These are phyloP conservation scores for Mercenaria mercenaria DNA, from an alignment of 1,140 invertebrate species.

Conservation along the genomic window DNA sequence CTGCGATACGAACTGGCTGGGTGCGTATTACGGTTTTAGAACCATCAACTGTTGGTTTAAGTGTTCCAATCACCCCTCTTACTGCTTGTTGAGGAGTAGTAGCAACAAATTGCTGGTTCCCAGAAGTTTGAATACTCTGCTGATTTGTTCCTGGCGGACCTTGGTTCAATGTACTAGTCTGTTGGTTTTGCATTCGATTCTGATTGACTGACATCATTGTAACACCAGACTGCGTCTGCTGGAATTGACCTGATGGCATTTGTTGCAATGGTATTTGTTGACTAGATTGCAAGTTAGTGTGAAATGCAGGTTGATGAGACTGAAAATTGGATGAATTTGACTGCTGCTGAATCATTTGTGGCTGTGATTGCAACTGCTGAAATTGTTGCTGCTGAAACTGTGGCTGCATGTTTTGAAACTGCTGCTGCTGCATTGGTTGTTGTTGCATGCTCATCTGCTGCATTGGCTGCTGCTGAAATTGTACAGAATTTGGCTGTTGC, in stretches of 20 bases:
- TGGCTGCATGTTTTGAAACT: not conserved
- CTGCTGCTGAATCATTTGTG: slow-evolving; percentile 17
- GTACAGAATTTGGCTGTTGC: not conserved
- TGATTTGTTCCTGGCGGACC: not conserved
- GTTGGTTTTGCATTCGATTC: not conserved
- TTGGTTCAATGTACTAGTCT: not conserved
- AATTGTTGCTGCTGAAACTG: slow-evolving; percentile 49
- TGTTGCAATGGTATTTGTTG: not conserved
- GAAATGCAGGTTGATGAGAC: not conserved
- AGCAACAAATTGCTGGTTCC: not conserved
- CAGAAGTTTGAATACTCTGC: not conserved
- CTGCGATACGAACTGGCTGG: not conserved
- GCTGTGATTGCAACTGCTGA: slow-evolving; percentile 23
- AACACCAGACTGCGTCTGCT: slow-evolving; percentile 30
- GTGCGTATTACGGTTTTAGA: not conserved
- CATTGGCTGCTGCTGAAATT: slow-evolving; percentile 28
- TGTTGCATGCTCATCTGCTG: slow-evolving; percentile 4
- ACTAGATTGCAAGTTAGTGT: not conserved
- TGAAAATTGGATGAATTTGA: not conserved
- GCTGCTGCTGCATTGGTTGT: slow-evolving; percentile 24
- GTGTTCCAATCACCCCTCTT: slow-evolving; percentile 25
- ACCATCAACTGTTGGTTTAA: not conserved
- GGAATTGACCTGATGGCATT: slow-evolving; percentile 3
- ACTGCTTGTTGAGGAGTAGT: slow-evolving; percentile 29
- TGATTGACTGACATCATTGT: slow-evolving; percentile 2